Evolutionary conservation across 2,797 vertebrate genomes (phyloP).

Genomic region (Pteronotus mesoamericanus): DNA sequence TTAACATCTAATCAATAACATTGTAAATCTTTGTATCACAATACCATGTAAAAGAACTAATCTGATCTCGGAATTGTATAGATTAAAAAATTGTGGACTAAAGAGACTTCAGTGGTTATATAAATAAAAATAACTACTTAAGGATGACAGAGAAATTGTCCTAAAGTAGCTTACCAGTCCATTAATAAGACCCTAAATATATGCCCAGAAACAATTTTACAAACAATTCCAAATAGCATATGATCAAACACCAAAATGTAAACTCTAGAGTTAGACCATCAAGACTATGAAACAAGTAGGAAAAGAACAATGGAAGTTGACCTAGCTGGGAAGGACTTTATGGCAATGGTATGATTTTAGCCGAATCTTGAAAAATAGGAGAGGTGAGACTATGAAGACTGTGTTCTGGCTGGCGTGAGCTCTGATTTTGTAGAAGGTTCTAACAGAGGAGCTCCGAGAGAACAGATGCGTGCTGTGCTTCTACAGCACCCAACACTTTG

Average conservation of each 20-base stretch:
- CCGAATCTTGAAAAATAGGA: not conserved
- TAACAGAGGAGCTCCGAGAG: not conserved
- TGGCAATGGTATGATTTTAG: not conserved
- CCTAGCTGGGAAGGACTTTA: not conserved
- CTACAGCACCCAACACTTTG: not conserved
- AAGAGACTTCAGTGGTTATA: not conserved
- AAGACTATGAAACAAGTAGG: not conserved
- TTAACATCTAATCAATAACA: not conserved
- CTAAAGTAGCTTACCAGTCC: not conserved
- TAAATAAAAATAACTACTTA: conserved; percentile 8
- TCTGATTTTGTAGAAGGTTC: not conserved
- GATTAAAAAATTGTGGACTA: not conserved
- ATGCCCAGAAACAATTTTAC: not conserved
- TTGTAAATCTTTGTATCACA: not conserved
- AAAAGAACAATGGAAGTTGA: not conserved
- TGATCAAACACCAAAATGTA: conserved; percentile 10
- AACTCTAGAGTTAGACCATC: not conserved
- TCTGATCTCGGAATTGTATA: not conserved
- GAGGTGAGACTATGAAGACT: not conserved
- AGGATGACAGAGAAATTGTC: not conserved
- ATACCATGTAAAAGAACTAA: not conserved
- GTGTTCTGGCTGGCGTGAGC: not conserved
- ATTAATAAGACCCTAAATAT: conserved; percentile 5
- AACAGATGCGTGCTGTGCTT: not conserved
- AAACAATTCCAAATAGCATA: not conserved